phyloP scores from a whole-genome alignment of 1,140 invertebrate genomes.

The Helicorthomorpha holstii region DNA sequence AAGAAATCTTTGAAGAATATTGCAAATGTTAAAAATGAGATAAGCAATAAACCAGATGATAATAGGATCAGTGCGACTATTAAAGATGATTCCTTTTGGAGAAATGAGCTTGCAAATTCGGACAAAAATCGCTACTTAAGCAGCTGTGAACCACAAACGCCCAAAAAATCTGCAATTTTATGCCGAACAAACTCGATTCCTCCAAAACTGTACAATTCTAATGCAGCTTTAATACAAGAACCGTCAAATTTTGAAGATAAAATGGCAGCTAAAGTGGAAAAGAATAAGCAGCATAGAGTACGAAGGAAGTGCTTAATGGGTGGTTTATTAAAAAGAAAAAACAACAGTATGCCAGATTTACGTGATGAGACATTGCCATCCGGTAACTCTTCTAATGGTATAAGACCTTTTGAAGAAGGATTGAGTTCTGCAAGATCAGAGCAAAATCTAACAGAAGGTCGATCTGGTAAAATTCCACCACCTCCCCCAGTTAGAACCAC shows the following conservation, averaged over 20 bases:
- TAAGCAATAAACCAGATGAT: neutral
- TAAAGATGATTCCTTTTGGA: slow-evolving; percentile 15
- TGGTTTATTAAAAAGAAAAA: slow-evolving; percentile 68
- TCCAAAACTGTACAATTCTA: slow-evolving; percentile 4
- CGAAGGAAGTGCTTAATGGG: slow-evolving; percentile 73
- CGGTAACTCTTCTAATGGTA: neutral
- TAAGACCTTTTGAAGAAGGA: neutral
- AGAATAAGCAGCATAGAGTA: slow-evolving; percentile 69
- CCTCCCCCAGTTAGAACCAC: slow-evolving; percentile 68
- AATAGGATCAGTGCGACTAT: neutral
- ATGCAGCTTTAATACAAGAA: too few species aligned
- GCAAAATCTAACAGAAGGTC: neutral
- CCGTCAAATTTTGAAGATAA: neutral
- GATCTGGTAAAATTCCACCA: slow-evolving; percentile 54
- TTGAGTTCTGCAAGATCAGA: neutral
- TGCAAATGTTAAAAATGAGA: neutral
- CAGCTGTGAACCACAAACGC: too few species aligned
- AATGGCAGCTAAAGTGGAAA: slow-evolving; percentile 37
- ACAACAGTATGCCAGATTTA: slow-evolving; percentile 77
- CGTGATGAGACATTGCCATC: slow-evolving; percentile 33
- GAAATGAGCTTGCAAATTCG: slow-evolving; percentile 16
- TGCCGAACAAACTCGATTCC: slow-evolving; percentile 13
- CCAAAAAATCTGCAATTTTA: too few species aligned
- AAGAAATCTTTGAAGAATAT: neutral
- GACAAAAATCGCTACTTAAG: too few species aligned